phyloP scores from a whole-genome alignment of 2,113 vertebrate genomes.

The Mirza zaza region DNA sequence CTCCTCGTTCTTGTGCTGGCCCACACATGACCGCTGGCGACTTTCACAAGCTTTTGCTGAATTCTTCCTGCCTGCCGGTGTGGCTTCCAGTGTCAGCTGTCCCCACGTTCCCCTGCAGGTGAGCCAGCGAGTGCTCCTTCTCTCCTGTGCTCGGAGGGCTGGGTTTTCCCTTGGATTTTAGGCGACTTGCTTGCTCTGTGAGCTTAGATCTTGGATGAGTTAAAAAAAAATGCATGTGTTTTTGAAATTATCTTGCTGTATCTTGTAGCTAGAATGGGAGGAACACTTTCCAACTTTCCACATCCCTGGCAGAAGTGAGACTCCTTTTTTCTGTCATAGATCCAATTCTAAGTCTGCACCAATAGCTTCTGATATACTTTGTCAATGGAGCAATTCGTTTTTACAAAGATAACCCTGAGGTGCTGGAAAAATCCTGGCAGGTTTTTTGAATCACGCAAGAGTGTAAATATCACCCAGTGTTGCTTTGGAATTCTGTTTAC shows the following conservation, averaged over 20 bases:
- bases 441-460: neutral
- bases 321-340: neutral
- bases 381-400: neutral
- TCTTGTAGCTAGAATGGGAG: rapidly evolving
- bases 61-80: neutral
- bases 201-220: neutral
- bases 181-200: neutral
- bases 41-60: neutral
- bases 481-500: neutral
- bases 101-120: rapidly evolving
- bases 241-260: neutral
- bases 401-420: neutral
- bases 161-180: rapidly evolving
- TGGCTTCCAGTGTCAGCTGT: neutral
- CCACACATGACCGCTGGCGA: rapidly evolving
- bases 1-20: rapidly evolving
- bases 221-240: no score
- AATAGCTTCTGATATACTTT: neutral
- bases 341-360: neutral
- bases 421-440: neutral
- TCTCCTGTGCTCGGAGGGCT: rapidly evolving
- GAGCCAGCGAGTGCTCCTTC: no score
- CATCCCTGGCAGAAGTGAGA: neutral
- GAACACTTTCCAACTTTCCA: neutral
- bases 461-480: no score